These are phyloP conservation scores for Agriotes lineatus DNA, from an alignment of 2,888 invertebrate genomes.

Conservation along the genomic window DNA sequence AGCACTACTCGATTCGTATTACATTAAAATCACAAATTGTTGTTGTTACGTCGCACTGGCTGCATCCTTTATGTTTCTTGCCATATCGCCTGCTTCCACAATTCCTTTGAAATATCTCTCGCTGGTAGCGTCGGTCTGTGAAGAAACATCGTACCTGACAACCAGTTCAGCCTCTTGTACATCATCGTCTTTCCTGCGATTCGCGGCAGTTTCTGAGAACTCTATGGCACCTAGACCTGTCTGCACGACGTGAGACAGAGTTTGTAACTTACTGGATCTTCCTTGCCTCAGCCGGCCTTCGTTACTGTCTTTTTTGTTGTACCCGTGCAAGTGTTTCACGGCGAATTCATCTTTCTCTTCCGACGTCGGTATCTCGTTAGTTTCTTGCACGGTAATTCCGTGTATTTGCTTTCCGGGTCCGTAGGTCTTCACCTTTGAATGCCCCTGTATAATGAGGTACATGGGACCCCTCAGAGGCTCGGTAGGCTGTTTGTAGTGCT, in stretches of 20 bases:
- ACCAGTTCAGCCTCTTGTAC: constrained; percentile 72
- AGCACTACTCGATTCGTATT: not conserved
- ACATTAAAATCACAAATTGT: constrained; percentile 24
- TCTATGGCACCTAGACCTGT: constrained; percentile 64
- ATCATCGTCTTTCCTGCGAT: constrained; percentile 50
- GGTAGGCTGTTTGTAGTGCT: constrained; percentile 73
- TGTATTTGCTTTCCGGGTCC: constrained; percentile 72
- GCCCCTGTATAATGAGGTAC: constrained; percentile 87
- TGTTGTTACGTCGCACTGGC: constrained; percentile 1
- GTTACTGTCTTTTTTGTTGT: constrained; percentile 54
- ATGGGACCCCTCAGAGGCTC: constrained; percentile 74
- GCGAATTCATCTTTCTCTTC: constrained; percentile 66
- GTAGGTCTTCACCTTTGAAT: constrained; percentile 88
- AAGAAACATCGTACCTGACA: constrained; percentile 71
- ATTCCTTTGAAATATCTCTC: constrained; percentile 74
- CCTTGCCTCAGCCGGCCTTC: constrained; percentile 54
- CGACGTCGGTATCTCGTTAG: constrained; percentile 70
- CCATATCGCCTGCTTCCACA: constrained; percentile 68
- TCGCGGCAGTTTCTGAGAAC: constrained; percentile 51
- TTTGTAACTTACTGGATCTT: constrained; percentile 60
- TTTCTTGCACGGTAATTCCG: constrained; percentile 66
- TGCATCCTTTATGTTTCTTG: constrained; percentile 38
- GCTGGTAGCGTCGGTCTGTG: constrained; percentile 68
- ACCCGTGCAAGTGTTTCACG: constrained; percentile 71
- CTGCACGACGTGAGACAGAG: constrained; percentile 62